A percentile compares a stretch with the other conserved stretches of the same genome.
These are phyloP conservation scores for Erpobdella octoculata DNA, from an alignment of 2,888 invertebrate species.

Conservation along the genomic window DNA sequence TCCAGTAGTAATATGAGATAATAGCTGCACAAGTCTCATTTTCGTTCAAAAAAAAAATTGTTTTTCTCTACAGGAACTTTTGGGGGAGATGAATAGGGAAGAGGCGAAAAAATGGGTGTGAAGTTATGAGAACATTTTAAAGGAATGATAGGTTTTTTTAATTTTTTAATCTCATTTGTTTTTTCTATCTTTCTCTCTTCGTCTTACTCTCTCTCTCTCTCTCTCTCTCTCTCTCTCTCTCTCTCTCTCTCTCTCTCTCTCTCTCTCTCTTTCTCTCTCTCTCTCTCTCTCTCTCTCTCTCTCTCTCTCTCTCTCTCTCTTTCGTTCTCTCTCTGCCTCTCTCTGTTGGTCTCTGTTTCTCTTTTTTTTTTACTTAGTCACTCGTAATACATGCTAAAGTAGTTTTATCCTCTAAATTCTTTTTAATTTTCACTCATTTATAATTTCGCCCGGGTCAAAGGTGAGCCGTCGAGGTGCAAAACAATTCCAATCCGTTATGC, in stretches of 20 bases:
- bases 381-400: background rate
- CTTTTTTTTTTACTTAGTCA: background rate
- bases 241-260: background rate
- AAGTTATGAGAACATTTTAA: background rate
- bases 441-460: too few relatives aligned
- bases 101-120: background rate
- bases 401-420: background rate
- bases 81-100: too few relatives aligned
- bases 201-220: background rate
- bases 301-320: background rate
- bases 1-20: too few relatives aligned
- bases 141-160: background rate
- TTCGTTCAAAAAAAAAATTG: too few relatives aligned
- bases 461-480: too few relatives aligned
- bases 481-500: too few relatives aligned
- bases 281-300: background rate
- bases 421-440: too few relatives aligned
- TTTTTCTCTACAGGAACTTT: too few relatives aligned
- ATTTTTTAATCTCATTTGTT: background rate
- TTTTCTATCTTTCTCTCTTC: background rate
- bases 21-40: too few relatives aligned
- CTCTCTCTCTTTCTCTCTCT: slow-evolving; percentile 16
- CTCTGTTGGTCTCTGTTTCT: too few relatives aligned
- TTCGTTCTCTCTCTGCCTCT: too few relatives aligned
- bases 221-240: background rate